phyloP scores from a whole-genome alignment of 1,140 invertebrate species.

The Platyura marginata region DNA sequence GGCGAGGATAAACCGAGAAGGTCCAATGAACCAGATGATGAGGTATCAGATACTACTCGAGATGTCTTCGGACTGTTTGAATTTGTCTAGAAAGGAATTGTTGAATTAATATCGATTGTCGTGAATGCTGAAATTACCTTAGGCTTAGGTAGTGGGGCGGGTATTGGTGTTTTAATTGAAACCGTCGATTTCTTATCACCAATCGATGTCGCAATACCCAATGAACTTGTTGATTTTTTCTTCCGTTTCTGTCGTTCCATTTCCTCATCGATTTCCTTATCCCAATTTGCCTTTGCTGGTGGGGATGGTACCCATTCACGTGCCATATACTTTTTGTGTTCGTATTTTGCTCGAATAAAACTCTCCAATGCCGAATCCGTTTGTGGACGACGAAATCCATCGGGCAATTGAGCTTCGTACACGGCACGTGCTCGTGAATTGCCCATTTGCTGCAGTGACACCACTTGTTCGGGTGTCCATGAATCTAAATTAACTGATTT shows the following conservation, averaged over 20 bases:
- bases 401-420: conserved; percentile 93
- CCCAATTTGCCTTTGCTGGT: conserved; percentile 64
- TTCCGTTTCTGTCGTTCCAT: conserved; percentile 60
- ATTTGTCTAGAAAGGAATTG: background rate
- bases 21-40: conserved; percentile 14
- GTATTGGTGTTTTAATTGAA: conserved; percentile 14
- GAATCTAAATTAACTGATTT: conserved; percentile 95
- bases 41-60: background rate
- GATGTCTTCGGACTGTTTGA: conserved; percentile 1
- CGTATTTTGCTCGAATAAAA: conserved; percentile 95
- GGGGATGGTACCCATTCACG: conserved; percentile 85
- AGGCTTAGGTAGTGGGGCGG: conserved; percentile 28
- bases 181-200: conserved; percentile 26
- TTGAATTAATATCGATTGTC: too few relatives aligned
- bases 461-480: conserved; percentile 97
- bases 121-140: too few relatives aligned
- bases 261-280: conserved; percentile 77
- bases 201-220: conserved; percentile 15
- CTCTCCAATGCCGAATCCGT: conserved; percentile 83
- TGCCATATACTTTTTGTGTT: conserved; percentile 95
- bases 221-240: conserved; percentile 36
- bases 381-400: conserved; percentile 85
- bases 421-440: conserved; percentile 92
- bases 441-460: conserved; percentile 87
- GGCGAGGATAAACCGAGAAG: conserved; percentile 28